phyloP scores from a whole-genome alignment of 2,888 invertebrate species.

The Octonoba sinensis region DNA sequence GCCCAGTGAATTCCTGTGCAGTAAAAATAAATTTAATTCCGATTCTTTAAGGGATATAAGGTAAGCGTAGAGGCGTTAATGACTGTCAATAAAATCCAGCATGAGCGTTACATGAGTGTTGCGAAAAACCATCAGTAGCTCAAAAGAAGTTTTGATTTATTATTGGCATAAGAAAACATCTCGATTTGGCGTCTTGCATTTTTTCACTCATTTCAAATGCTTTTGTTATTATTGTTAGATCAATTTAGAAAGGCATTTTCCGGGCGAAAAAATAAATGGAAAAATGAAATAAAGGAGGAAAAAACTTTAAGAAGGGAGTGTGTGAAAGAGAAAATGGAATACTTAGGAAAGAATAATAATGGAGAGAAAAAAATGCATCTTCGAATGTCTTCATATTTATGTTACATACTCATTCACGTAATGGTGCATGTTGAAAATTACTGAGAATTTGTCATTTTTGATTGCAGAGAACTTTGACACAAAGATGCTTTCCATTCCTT shows the following conservation, averaged over 20 bases:
- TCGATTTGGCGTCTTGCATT: conserved; percentile 34
- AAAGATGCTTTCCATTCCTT: conserved; percentile 35
- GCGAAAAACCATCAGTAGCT: conserved; percentile 5
- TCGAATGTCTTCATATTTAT: conserved; percentile 53
- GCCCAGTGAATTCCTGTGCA: background rate
- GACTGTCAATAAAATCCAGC: conserved; percentile 43
- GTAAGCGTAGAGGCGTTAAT: conserved; percentile 35
- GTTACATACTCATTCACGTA: conserved; percentile 59
- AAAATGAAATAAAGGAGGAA: background rate
- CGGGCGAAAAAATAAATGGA: conserved; percentile 5
- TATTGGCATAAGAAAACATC: conserved; percentile 11
- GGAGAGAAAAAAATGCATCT: conserved; percentile 19
- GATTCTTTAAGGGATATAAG: conserved; percentile 24
- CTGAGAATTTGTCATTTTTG: conserved; percentile 57
- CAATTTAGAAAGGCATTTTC: conserved; percentile 5
- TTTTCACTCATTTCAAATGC: conserved; percentile 17
- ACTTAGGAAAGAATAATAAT: conserved; percentile 13
- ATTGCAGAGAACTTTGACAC: conserved; percentile 54
- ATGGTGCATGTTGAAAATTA: conserved; percentile 60
- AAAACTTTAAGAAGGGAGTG: conserved; percentile 6
- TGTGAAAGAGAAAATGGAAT: conserved; percentile 21
- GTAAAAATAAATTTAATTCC: conserved; percentile 44
- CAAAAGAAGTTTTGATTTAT: conserved; percentile 39
- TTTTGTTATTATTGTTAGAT: conserved; percentile 49
- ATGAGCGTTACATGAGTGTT: conserved; percentile 23